Conservation (phyloP, 1,140 invertebrate genomes). For the Mamestra configurata region DNA sequence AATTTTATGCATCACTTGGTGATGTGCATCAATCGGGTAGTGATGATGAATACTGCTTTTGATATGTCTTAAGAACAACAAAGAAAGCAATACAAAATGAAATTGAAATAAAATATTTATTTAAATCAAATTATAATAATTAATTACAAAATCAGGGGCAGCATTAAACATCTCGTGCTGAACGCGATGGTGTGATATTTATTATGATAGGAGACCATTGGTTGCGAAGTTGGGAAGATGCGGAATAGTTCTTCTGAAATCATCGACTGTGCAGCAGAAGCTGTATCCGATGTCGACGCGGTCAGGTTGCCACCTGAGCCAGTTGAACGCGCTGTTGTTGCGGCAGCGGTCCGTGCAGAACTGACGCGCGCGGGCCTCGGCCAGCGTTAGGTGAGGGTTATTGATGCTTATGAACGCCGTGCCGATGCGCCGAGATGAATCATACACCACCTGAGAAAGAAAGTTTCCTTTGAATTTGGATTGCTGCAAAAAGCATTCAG, state of each 20-base stretch:
- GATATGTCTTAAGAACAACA: too few relatives aligned
- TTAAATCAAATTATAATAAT: too few relatives aligned
- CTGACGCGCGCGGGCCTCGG: constrained; percentile 78
- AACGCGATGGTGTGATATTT: too few relatives aligned
- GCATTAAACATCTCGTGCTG: too few relatives aligned
- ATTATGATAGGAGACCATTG: constrained; percentile 75
- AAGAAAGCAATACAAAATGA: too few relatives aligned
- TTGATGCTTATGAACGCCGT: constrained; percentile 90
- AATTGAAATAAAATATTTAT: too few relatives aligned
- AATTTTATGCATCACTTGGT: too few relatives aligned
- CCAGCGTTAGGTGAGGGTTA: constrained; percentile 88
- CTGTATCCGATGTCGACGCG: constrained; percentile 89
- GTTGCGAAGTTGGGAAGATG: constrained; percentile 86
- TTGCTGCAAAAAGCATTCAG: too few relatives aligned
- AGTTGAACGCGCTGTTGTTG: constrained; percentile 87
- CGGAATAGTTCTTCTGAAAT: constrained; percentile 88
- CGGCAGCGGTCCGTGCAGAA: constrained; percentile 89
- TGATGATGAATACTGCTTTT: too few relatives aligned
- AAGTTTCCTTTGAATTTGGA: too few relatives aligned
- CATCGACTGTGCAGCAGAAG: constrained; percentile 90
- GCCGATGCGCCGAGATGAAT: constrained; percentile 84
- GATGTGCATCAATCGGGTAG: too few relatives aligned
- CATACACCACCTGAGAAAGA: constrained; percentile 87
- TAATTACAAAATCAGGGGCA: too few relatives aligned
- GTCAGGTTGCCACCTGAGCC: constrained; percentile 84